Evolutionary conservation across 2,797 vertebrate genomes (phyloP).

Genomic region (Adelosebastes latens): DNA sequence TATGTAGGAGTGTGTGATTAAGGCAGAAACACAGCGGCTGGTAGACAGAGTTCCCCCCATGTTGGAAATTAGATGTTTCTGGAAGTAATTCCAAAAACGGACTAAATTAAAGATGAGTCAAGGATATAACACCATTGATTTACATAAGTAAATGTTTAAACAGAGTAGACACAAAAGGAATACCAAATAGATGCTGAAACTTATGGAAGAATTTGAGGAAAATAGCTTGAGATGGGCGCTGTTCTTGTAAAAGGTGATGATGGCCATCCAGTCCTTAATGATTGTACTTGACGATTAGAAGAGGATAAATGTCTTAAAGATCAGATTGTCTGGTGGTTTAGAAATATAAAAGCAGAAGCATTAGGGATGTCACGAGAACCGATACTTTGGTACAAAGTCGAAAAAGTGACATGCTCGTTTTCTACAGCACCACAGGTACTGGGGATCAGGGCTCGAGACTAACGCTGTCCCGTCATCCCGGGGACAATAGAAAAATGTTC

Average conservation of each 20-base stretch:
- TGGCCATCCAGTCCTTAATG: not conserved
- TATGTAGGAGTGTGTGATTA: constrained; percentile 15
- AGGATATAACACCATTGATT: not conserved
- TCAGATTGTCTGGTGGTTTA: not conserved
- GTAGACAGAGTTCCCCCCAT: not conserved
- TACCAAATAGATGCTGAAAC: not conserved
- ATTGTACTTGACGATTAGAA: not conserved
- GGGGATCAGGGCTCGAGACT: too few species aligned
- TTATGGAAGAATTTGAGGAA: not conserved
- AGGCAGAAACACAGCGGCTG: not conserved
- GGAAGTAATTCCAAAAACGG: not conserved
- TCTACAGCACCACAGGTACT: too few species aligned
- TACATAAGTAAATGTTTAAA: constrained; percentile 2
- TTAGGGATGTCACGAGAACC: too few species aligned
- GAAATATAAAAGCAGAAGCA: not conserved
- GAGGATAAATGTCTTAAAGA: not conserved
- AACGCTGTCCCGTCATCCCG: too few species aligned
- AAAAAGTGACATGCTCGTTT: too few species aligned
- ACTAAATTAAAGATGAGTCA: not conserved
- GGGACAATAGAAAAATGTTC: too few species aligned
- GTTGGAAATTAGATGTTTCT: not conserved
- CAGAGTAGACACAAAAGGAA: not conserved
- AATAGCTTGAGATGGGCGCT: not conserved
- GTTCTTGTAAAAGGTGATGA: not conserved
- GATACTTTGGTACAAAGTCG: too few species aligned